These are phyloP conservation scores for Falco berigora DNA, from an alignment of 2,797 vertebrate genomes.

Conservation along the genomic window DNA sequence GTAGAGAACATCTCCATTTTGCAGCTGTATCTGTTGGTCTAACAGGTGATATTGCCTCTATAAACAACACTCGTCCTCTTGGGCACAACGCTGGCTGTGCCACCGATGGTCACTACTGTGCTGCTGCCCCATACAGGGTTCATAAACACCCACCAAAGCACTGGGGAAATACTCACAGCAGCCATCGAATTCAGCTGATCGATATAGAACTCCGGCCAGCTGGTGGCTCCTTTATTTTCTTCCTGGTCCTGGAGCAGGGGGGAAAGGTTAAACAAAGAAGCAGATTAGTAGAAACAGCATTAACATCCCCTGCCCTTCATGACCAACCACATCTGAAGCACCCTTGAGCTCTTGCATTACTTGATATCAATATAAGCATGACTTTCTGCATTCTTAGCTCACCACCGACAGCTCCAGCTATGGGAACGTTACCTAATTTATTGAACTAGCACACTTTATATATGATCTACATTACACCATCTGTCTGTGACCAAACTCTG, in stretches of 20 bases:
- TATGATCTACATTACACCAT: neutral
- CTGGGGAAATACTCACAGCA: conserved; percentile 84
- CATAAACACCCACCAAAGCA: neutral
- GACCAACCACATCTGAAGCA: neutral
- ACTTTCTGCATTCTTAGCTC: neutral
- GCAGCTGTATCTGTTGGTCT: neutral
- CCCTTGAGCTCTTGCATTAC: neutral
- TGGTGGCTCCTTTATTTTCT: conserved; percentile 98
- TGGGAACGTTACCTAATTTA: neutral
- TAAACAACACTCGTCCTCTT: neutral
- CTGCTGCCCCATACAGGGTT: fast-evolving
- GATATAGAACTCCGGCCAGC: conserved; percentile 98
- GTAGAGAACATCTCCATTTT: neutral
- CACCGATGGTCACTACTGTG: neutral
- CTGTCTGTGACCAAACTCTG: neutral
- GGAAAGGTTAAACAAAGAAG: neutral
- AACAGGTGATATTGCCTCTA: neutral
- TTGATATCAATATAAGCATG: neutral
- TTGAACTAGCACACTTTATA: neutral
- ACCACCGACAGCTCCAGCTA: neutral
- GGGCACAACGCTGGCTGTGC: fast-evolving
- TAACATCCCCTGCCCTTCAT: neutral
- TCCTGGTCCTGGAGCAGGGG: conserved; percentile 85
- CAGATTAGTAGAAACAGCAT: neutral
- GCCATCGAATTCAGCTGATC: conserved; percentile 99